Conservation (phyloP, 53 echinoderm and acorn worm species). For the Echinometra lucunter region DNA sequence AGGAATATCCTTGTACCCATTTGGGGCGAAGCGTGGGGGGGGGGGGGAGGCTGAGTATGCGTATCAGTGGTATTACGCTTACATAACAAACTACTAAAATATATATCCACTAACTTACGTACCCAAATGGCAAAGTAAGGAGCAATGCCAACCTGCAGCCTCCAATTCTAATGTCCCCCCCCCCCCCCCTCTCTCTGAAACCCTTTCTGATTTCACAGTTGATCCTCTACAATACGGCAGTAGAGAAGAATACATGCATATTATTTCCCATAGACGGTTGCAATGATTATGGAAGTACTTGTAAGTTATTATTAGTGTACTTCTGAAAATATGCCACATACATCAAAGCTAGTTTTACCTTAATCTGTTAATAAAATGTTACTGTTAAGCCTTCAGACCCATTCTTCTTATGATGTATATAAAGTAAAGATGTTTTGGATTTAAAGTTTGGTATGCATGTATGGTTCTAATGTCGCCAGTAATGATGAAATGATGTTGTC, state of each 20-base stretch:
- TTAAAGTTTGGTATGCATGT: not conserved
- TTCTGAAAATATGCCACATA: too few species aligned
- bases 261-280: too few species aligned
- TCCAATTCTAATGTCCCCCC: not conserved
- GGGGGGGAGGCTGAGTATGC: not conserved
- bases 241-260: too few species aligned
- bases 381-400: too few species aligned
- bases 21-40: not conserved
- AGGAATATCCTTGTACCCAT: not conserved
- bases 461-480: not conserved
- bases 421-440: not conserved
- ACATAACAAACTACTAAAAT: not conserved
- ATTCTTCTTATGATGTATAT: not conserved
- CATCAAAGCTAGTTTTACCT: too few species aligned
- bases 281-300: not conserved
- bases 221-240: not conserved
- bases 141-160: not conserved
- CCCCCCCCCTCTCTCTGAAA: not conserved
- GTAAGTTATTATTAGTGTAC: too few species aligned
- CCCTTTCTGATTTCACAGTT: not conserved
- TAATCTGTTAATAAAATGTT: too few species aligned
- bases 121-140: not conserved
- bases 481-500: not conserved
- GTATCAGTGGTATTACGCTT: not conserved
- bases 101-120: not conserved